Evolutionary conservation across 2,888 invertebrate species (phyloP).

Genomic region (Agonopterix subpropinquella): DNA sequence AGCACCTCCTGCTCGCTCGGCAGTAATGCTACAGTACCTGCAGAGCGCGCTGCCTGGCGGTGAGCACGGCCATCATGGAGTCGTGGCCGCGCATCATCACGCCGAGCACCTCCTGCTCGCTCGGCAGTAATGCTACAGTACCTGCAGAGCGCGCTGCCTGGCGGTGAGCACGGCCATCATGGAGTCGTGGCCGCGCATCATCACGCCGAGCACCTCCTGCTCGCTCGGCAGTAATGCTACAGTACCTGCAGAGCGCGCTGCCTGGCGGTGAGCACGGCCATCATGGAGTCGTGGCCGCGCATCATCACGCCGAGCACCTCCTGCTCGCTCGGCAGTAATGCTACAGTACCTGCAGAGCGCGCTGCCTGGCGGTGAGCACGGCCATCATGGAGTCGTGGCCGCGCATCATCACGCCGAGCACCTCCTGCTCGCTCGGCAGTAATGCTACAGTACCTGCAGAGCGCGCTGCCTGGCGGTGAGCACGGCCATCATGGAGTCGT

Average conservation of each 20-base stretch:
- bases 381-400: constrained; percentile 89
- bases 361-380: constrained; percentile 82
- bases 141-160: constrained; percentile 81
- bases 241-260: constrained; percentile 82
- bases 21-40: too few species aligned
- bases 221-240: too few species aligned
- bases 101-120: constrained; percentile 87
- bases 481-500: constrained; percentile 88
- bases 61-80: constrained; percentile 86
- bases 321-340: constrained; percentile 87
- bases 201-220: constrained; percentile 84
- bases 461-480: constrained; percentile 82
- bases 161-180: constrained; percentile 86
- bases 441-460: too few species aligned
- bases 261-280: constrained; percentile 83
- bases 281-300: constrained; percentile 88
- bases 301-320: constrained; percentile 85
- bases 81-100: constrained; percentile 87
- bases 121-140: too few species aligned
- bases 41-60: constrained; percentile 81
- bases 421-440: constrained; percentile 89
- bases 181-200: constrained; percentile 87
- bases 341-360: too few species aligned
- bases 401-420: constrained; percentile 83
- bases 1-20: constrained; percentile 89